A percentile compares a stretch with the other conserved stretches of the same genome.
Evolutionary conservation across 2,113 vertebrate species (phyloP).

Genomic region (Oryzias celebensis): DNA sequence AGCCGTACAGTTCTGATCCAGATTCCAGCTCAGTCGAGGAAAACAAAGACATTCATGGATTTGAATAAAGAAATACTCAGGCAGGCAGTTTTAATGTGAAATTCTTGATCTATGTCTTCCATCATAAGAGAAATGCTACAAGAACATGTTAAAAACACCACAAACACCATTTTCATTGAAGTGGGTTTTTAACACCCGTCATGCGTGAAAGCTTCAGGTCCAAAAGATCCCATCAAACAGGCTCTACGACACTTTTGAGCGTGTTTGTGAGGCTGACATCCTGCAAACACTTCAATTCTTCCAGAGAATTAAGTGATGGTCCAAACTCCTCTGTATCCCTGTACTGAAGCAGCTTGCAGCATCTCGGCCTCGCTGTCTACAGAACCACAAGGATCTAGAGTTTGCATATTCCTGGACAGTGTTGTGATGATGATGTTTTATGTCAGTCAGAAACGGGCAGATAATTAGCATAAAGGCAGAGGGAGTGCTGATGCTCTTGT

Average conservation of each 20-base stretch:
- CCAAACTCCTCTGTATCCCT: no score
- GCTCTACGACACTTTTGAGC: constrained; percentile 7
- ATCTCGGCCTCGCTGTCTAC: constrained; percentile 10
- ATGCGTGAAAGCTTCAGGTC: not conserved
- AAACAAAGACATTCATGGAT: no score
- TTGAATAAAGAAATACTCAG: no score
- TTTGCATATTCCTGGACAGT: constrained; percentile 28
- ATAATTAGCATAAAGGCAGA: constrained; percentile 15
- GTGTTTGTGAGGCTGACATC: not conserved
- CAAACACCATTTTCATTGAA: not conserved
- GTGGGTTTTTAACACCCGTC: no score
- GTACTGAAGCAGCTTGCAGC: constrained; percentile 2
- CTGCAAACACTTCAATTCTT: no score
- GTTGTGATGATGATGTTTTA: constrained; percentile 25
- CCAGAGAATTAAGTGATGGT: no score
- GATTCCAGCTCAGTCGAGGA: no score
- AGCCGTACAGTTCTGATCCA: no score
- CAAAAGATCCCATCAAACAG: constrained; percentile 2
- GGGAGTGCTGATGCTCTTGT: constrained; percentile 33
- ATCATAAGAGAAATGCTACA: no score
- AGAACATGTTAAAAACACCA: no score
- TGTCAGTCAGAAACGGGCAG: constrained; percentile 4
- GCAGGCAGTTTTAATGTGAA: no score
- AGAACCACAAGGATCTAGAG: constrained; percentile 6
- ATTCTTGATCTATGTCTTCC: no score